Evolutionary conservation across 2,888 invertebrate genomes (phyloP).

Genomic region (Xanthostigma xanthostigma): DNA sequence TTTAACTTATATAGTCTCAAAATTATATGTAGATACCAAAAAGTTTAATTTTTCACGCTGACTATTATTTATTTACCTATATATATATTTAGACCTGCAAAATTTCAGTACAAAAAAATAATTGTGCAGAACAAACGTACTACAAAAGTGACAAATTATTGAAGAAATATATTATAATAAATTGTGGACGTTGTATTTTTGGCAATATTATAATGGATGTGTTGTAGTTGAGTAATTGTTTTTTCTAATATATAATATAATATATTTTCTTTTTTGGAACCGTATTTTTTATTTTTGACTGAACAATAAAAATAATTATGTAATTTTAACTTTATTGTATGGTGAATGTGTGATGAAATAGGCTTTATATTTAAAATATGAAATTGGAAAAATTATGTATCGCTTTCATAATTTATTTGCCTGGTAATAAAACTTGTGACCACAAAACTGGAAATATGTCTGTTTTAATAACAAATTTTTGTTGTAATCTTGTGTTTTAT

Average conservation of each 20-base stretch:
- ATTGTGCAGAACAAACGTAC: neutral
- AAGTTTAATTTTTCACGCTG: neutral
- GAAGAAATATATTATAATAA: neutral
- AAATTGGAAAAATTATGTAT: constrained; percentile 15
- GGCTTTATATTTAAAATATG: constrained; percentile 14
- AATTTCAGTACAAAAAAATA: neutral
- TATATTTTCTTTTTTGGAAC: neutral
- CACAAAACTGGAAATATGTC: neutral
- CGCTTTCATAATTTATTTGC: constrained; percentile 19
- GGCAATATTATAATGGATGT: constrained; percentile 3
- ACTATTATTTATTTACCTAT: neutral
- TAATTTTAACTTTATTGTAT: constrained; percentile 6
- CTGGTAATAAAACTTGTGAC: constrained; percentile 14
- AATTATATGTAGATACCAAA: neutral
- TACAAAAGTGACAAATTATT: neutral
- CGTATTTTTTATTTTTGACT: constrained; percentile 1
- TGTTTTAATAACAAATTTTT: neutral
- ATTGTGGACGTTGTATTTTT: constrained; percentile 4
- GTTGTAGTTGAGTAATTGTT: neutral
- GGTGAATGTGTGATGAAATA: constrained; percentile 9
- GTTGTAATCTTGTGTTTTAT: neutral
- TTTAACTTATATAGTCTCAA: too few species aligned
- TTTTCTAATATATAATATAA: neutral
- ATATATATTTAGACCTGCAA: neutral
- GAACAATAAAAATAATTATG: constrained; percentile 1